Percentiles rank a stretch among this genome's conserved stretches.
phyloP scores from a whole-genome alignment of 1,140 invertebrate genomes.

The Thereuonema tuberculata region DNA sequence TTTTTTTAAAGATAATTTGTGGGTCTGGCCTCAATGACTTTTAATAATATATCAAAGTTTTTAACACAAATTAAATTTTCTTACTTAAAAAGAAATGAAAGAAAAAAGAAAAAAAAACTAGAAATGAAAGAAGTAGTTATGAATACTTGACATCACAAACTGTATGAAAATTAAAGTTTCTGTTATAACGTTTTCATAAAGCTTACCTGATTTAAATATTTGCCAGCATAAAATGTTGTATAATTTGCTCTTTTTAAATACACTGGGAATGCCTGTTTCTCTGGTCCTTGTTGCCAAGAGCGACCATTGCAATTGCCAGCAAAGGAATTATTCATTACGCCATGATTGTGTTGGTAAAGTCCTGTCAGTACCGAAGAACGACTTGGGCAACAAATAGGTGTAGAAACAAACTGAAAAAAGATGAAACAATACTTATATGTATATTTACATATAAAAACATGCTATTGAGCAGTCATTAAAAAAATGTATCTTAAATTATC shows the following conservation, averaged over 20 bases:
- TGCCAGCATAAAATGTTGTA: conserved; percentile 67
- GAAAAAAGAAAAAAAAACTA: background rate
- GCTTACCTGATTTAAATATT: conserved; percentile 65
- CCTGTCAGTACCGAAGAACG: conserved; percentile 72
- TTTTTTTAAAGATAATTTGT: too few relatives aligned
- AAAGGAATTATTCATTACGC: conserved; percentile 58
- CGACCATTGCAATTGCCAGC: conserved; percentile 55
- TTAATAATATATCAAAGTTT: too few relatives aligned
- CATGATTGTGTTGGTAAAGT: conserved; percentile 67
- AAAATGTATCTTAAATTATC: too few relatives aligned
- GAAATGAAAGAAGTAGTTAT: background rate
- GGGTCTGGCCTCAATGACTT: too few relatives aligned
- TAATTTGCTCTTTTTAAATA: conserved; percentile 49
- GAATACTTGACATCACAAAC: too few relatives aligned
- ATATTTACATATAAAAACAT: conserved; percentile 6
- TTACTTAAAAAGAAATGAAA: conserved; percentile 9
- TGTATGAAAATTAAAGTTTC: too few relatives aligned
- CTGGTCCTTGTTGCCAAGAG: conserved; percentile 47
- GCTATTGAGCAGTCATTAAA: conserved; percentile 5
- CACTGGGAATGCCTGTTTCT: conserved; percentile 50
- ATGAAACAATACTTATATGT: too few relatives aligned
- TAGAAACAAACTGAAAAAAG: conserved; percentile 50
- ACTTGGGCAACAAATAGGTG: conserved; percentile 78
- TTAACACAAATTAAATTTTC: too few relatives aligned
- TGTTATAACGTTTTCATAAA: too few relatives aligned